These are phyloP conservation scores for Halichoeres trimaculatus DNA, from an alignment of 2,113 vertebrate species.

Conservation along the genomic window DNA sequence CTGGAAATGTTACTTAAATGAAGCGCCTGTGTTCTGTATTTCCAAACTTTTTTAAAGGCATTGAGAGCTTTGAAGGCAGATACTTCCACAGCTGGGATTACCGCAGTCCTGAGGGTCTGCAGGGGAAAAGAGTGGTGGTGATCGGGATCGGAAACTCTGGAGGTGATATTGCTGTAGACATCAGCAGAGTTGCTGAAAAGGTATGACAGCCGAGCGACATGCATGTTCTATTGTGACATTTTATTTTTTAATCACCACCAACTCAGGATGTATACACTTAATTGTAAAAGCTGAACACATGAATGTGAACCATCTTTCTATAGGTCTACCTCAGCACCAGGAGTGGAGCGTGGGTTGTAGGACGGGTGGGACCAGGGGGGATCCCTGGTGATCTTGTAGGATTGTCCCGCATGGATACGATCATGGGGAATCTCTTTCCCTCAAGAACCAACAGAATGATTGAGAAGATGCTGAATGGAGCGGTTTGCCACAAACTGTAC, in stretches of 20 bases:
- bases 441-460: constrained; percentile 63
- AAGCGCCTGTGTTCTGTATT: too few species aligned
- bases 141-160: constrained; percentile 95
- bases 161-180: constrained; percentile 92
- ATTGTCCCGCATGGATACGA: constrained; percentile 68
- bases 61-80: constrained; percentile 88
- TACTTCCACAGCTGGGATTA: constrained; percentile 94
- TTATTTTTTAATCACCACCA: too few species aligned
- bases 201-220: constrained; percentile 62
- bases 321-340: constrained; percentile 95
- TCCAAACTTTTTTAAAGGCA: constrained; percentile 77
- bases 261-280: neutral
- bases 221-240: constrained; percentile 35
- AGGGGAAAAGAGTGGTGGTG: constrained; percentile 85
- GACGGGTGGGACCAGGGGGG: constrained; percentile 85
- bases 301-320: constrained; percentile 10
- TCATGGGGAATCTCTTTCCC: constrained; percentile 72
- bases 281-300: neutral
- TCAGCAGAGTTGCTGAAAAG: constrained; percentile 91
- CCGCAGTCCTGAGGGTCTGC: constrained; percentile 80
- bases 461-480: constrained; percentile 73
- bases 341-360: constrained; percentile 89
- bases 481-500: constrained; percentile 88
- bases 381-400: constrained; percentile 84
- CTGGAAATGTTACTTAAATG: neutral